These are phyloP conservation scores for Macrosteles quadrilineatus DNA, from an alignment of 1,140 invertebrate species.

Conservation along the genomic window DNA sequence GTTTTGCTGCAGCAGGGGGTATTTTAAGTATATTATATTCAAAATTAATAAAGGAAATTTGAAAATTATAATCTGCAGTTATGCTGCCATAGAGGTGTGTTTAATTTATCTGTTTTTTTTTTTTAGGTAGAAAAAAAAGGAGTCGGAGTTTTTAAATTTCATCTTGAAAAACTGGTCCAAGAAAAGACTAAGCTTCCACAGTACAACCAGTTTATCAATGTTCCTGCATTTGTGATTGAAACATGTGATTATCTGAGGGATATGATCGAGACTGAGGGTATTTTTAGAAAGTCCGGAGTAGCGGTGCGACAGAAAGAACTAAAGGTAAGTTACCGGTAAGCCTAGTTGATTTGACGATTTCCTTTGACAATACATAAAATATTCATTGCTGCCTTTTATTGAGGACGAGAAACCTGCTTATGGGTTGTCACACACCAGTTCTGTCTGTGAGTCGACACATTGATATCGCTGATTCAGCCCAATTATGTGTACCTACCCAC, in stretches of 20 bases:
- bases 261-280: constrained; percentile 70
- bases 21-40: too few relatives aligned
- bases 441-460: too few relatives aligned
- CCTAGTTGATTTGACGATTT: not conserved
- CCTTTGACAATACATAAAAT: not conserved
- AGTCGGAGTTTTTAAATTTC: constrained; percentile 57
- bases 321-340: constrained; percentile 58
- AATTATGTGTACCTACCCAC: not conserved
- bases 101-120: too few relatives aligned
- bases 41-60: too few relatives aligned
- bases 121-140: constrained; percentile 17
- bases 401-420: not conserved
- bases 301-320: constrained; percentile 77
- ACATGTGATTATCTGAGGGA: constrained; percentile 66
- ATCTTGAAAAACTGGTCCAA: constrained; percentile 58
- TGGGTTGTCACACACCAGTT: not conserved
- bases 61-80: too few relatives aligned
- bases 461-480: too few relatives aligned
- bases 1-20: too few relatives aligned
- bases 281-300: constrained; percentile 84
- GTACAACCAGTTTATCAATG: constrained; percentile 60
- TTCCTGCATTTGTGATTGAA: constrained; percentile 75
- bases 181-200: constrained; percentile 60
- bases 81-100: too few relatives aligned
- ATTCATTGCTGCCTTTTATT: not conserved